Evolutionary conservation across 2,113 vertebrate genomes (phyloP), one percentile per base, ranked within the genome.

Genomic region (Ptilonorhynchus violaceus): DNA sequence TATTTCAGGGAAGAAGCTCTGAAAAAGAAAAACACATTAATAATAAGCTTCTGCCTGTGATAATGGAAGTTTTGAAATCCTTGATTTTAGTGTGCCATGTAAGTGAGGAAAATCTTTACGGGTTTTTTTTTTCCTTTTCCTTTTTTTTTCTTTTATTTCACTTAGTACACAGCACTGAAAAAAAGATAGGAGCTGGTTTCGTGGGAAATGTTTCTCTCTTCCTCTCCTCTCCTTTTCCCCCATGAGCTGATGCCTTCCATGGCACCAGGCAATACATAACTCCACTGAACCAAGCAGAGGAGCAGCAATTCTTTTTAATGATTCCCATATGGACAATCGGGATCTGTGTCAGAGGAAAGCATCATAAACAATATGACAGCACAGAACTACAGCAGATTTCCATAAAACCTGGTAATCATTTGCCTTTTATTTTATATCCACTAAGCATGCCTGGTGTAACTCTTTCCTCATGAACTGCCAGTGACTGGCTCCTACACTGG

Each of bases 11-110:
- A 93, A 93, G 85, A 96, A 80, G 80, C 31, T 70, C 50, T 68
- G 78, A 95, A 85, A 91, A 88, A 96, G 92, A 89, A 97, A 97
- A 97, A 94, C 88, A 90, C 81, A 97, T 98, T 95, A 97, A 97
- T 98, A 97, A 98, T 89, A 97, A 96, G 74, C 63, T 96, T 95
- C 94, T 97, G 83, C 37, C 92, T 93, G 50, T 80, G 79, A 95
- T 97, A 92, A 96, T 59, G 53, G 66, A 97, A 91, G 89, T 89
- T 94, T 82, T 96, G 81, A 95, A 94, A 95, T 90, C 93, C 59
- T 89, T 91, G 33, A 55, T 79, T 92, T 88, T 22, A 64, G 59
- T 56, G 53, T 87, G 21, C 22, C 30, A 4, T 50, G 12, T 39
- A 83, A 89, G 47, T 53, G 73, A 89, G 25, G 73, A 75, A 91